These are phyloP conservation scores for Watsonalla binaria DNA, from an alignment of 2,888 invertebrate genomes.

Conservation along the genomic window DNA sequence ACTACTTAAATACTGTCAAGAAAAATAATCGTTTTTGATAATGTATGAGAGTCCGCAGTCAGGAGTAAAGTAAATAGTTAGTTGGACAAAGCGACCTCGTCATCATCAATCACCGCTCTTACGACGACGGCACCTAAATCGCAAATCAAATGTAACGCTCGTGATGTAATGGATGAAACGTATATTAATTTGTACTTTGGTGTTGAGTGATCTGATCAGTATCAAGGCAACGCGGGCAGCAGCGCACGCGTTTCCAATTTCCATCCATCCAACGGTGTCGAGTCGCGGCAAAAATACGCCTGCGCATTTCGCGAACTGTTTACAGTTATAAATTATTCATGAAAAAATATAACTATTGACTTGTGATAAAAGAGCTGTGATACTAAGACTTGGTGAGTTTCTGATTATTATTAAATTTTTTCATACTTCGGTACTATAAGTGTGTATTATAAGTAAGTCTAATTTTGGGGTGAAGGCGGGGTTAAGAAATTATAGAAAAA, in stretches of 20 bases:
- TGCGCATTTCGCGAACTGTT: background rate
- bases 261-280: background rate
- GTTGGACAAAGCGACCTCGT: too few species aligned
- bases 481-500: too few species aligned
- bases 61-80: too few species aligned
- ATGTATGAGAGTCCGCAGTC: too few species aligned
- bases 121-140: conserved; percentile 5
- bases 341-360: background rate
- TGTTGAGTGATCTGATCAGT: background rate
- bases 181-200: conserved; percentile 9
- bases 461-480: too few species aligned
- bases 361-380: conserved; percentile 1
- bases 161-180: conserved; percentile 19
- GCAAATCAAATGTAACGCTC: conserved; percentile 3
- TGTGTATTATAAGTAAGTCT: too few species aligned
- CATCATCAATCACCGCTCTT: too few species aligned
- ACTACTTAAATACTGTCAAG: too few species aligned
- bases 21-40: too few species aligned
- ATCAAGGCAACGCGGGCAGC: background rate
- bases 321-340: background rate
- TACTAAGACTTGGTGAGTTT: background rate
- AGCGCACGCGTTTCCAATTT: background rate
- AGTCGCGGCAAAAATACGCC: background rate
- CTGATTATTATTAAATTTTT: background rate
- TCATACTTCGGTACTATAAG: too few species aligned